Evolutionary conservation across 2,113 vertebrate species (phyloP), one percentile per base, ranked within the genome.

Genomic region (Microtus ochrogaster): DNA sequence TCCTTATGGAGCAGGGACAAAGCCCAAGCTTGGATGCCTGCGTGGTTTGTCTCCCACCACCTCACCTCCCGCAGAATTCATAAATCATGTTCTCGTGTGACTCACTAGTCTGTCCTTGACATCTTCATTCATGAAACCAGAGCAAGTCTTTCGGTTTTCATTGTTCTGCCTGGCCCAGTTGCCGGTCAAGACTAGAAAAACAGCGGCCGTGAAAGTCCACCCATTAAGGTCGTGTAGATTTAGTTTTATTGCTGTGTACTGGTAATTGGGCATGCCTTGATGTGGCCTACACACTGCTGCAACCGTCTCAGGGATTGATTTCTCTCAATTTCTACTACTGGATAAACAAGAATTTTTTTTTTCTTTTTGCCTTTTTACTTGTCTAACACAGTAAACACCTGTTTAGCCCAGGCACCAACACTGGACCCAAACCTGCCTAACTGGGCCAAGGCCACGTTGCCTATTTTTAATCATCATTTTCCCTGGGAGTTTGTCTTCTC

Each of bases 51-150:
- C 10, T 73, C 47, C 61, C 61, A 33, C 39, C 65, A n/a, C 28
- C 26, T 30, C 7, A 44, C 26, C 47, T 83, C 86, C 58, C 39
- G 77, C 58, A 63, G 30, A 36, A 4, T 61, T 66, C 73, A n/a
- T n/a, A 76, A 61, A 82, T 81, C 16, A 85, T 16, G 78, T 78
- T 55, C 74, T 63, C 22, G 24, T 55, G 72, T 91, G 89, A 96
- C 33, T 94, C 76, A 88, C n/a, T 63, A 68, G 44, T 72, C 10
- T 6, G 47, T 28, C 33, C 7, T 7, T 49, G 17, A 55, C 24
- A 6, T 47, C 73, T 78, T 77, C 61, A 14, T 88, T 66, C 93
- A 86, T 49, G 52, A 92, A 21, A 72, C 58, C 83, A 66, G 0
- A 79, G 21, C 22, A 92, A 61, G 3, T 41, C n/a, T 85, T 92